phyloP scores from a whole-genome alignment of 2,113 vertebrate species.

The Hystrix cristata region DNA sequence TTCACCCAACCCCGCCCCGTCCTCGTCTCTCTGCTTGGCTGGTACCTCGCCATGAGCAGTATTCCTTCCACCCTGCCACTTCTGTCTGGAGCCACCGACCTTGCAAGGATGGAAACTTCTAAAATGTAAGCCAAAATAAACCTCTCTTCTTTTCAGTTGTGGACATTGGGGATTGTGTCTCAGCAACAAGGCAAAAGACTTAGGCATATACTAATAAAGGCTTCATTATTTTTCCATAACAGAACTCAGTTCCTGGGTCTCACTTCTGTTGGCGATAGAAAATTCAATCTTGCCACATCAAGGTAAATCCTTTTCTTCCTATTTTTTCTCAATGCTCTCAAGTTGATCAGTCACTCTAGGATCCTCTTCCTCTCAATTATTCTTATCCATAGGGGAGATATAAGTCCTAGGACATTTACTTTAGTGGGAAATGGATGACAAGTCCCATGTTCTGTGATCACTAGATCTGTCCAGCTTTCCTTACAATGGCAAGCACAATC shows the following conservation, averaged over 20 bases:
- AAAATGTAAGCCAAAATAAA: not conserved
- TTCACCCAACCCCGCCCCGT: not conserved
- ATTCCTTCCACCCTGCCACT: not conserved
- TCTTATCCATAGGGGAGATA: not conserved
- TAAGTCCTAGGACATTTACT: not conserved
- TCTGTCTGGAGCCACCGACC: not conserved
- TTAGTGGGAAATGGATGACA: not conserved
- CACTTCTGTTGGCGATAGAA: not conserved
- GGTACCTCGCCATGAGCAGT: not conserved
- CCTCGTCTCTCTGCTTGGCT: not conserved
- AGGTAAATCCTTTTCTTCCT: not conserved
- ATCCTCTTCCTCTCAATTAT: not conserved
- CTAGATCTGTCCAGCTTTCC: not conserved
- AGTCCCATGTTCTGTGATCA: not conserved
- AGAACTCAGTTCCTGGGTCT: not conserved
- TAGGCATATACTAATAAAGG: not conserved
- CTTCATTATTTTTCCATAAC: slow-evolving; percentile 20
- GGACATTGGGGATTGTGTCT: not conserved
- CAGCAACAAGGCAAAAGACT: not conserved
- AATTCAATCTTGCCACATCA: not conserved
- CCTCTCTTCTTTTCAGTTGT: not conserved
- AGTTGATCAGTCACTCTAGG: not conserved
- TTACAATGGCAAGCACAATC: not conserved
- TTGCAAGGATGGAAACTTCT: not conserved
- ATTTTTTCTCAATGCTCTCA: not conserved